These are phyloP conservation scores for Drosophila infuscata DNA, from an alignment of 2,888 invertebrate genomes.

Conservation along the genomic window DNA sequence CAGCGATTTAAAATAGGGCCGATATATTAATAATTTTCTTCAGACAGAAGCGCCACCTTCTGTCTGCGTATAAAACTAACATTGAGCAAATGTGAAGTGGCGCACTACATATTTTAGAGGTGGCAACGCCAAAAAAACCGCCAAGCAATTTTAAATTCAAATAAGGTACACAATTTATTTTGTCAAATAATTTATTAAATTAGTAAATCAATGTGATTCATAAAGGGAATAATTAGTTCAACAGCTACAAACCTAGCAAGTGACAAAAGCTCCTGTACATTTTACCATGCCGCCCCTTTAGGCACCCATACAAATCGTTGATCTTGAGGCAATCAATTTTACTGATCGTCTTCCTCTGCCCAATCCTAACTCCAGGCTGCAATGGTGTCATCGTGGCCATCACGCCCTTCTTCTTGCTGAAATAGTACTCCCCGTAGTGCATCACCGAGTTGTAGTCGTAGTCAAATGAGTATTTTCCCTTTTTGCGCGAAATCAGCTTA, in stretches of 20 bases:
- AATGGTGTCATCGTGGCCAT: conserved; percentile 88
- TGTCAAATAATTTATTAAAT: conserved; percentile 46
- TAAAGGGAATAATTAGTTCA: conserved; percentile 13
- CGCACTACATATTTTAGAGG: neutral
- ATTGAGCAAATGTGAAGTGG: neutral
- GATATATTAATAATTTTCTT: neutral
- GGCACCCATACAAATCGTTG: conserved; percentile 88
- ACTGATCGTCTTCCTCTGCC: conserved; percentile 88
- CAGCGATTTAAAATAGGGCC: neutral
- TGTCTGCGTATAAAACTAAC: neutral
- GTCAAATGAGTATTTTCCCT: conserved; percentile 89
- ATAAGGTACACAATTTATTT: neutral
- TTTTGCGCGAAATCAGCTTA: conserved; percentile 88
- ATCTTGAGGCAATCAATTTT: conserved; percentile 89
- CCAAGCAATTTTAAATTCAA: conserved; percentile 3
- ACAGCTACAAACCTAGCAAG: conserved; percentile 77
- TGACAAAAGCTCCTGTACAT: conserved; percentile 83
- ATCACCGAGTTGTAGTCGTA: conserved; percentile 92
- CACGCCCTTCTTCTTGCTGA: conserved; percentile 87
- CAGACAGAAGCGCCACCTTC: conserved; percentile 13
- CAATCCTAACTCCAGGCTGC: conserved; percentile 86
- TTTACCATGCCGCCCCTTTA: conserved; percentile 81
- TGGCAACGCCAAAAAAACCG: conserved; percentile 13
- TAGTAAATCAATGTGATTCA: conserved; percentile 82
- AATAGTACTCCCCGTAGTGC: conserved; percentile 91